A percentile compares a stretch with the other conserved stretches of the same genome.
Conservation (phyloP, 2,888 invertebrate genomes). For the Mesorhabditis spiculigera region DNA sequence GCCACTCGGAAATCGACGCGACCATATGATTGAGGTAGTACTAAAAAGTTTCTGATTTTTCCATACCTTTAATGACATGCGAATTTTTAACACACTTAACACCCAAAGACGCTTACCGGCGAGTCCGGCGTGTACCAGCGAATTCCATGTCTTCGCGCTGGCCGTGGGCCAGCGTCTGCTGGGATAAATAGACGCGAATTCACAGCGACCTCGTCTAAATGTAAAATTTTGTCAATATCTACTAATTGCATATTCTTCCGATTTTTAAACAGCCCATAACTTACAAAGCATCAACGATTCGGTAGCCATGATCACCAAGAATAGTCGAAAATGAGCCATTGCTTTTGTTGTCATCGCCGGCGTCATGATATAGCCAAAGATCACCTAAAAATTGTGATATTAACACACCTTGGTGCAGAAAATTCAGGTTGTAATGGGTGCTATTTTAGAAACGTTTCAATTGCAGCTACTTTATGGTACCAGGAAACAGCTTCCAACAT, state of each 20-base stretch:
- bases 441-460: too few relatives aligned
- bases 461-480: too few relatives aligned
- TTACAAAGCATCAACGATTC: background rate
- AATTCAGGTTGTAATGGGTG: too few relatives aligned
- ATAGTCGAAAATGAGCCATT: background rate
- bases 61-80: too few relatives aligned
- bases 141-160: background rate
- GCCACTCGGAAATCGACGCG: background rate
- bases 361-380: background rate
- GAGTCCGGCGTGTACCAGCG: background rate
- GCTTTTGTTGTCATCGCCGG: slow-evolving; percentile 1
- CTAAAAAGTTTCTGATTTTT: too few relatives aligned
- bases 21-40: background rate
- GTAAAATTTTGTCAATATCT: background rate
- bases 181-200: slow-evolving; percentile 1
- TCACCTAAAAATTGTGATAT: background rate
- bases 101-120: background rate
- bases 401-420: too few relatives aligned
- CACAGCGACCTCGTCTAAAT: background rate
- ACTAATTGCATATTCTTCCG: background rate
- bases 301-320: background rate
- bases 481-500: too few relatives aligned
- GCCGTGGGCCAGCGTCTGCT: background rate
- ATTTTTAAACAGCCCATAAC: background rate
- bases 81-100: too few relatives aligned